Evolutionary conservation across 2,113 vertebrate species (phyloP), one percentile per base, ranked within the genome.

Genomic region (Pluvianellus socialis): DNA sequence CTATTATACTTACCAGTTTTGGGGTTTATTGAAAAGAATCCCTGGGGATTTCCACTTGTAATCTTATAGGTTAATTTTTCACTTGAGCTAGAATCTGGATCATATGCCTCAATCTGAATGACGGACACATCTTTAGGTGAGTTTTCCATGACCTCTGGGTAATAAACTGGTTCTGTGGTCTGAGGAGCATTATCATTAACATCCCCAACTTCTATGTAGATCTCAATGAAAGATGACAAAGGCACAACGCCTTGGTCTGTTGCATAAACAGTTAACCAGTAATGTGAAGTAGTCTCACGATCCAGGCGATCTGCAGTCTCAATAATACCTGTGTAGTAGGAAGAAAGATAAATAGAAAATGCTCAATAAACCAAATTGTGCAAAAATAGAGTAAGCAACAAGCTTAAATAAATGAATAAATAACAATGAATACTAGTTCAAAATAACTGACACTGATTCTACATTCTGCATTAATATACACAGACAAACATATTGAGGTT

Each of bases 251-350:
- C 99, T 13, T 98, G 98, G 77, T 99, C 99, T 26, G 98, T 98
- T n/a, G 99, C 99, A 33, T 99, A 99, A 90, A 99, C 99, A 0
- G 99, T 99, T 12, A 99, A 98, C 99, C 99, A 99, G 97, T 99
- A 99, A 96, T 99, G 99, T 4, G 99, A 96, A 20, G 98, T 98
- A 0, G 99, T 99, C 88, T 99, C 99, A 6, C 98, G 98, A 96
- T 99, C 99, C 93, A 99, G 98, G 24, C 92, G 96, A 52, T 99
- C 99, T 58, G 98, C 98, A 3, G 99, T 99, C 62, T 98, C 98
- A 93, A 99, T 99, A 76, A 99, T 95, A 92, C 99, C 99, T 99
- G 49, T 98, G 90, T 35, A 90, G 53, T 9, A 77, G 42, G 20
- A 73, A 92, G 28, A 92, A 18, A 95, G 32, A 74, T 58, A 50